Percentiles rank a stretch among this genome's conserved stretches.
Conservation (phyloP, 1,140 invertebrate genomes). For the Pogonognathellus flavescens region DNA sequence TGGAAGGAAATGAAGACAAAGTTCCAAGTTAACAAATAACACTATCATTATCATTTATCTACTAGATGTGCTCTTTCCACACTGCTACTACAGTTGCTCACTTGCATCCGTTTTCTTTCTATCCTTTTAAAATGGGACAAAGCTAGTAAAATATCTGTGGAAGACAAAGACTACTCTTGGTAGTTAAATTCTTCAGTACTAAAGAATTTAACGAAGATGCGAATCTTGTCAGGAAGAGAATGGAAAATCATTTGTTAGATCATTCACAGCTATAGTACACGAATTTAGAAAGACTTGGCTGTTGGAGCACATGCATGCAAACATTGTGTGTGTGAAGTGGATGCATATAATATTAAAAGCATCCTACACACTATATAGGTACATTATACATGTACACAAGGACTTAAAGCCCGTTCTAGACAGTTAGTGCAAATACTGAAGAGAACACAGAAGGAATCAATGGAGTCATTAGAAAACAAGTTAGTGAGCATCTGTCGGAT, state of each 20-base stretch:
- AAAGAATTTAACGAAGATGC: constrained; percentile 4
- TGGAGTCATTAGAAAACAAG: constrained; percentile 45
- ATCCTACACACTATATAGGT: too few species aligned
- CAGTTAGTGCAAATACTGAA: constrained; percentile 36
- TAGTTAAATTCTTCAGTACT: too few species aligned
- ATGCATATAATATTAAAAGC: too few species aligned
- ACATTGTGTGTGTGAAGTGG: too few species aligned
- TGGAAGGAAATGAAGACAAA: constrained; percentile 11
- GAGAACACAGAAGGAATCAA: constrained; percentile 44
- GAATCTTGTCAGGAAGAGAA: not conserved
- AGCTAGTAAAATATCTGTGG: not conserved
- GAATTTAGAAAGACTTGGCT: not conserved
- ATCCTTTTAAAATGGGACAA: constrained; percentile 34
- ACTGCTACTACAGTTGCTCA: not conserved
- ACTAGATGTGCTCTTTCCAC: not conserved
- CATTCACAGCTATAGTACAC: constrained; percentile 18
- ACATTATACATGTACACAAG: not conserved
- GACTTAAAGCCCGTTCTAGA: not conserved
- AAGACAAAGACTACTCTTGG: not conserved
- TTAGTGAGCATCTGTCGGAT: constrained; percentile 34
- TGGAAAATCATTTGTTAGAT: constrained; percentile 40
- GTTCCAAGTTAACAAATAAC: constrained; percentile 30
- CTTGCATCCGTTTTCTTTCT: not conserved
- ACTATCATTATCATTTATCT: constrained; percentile 31
- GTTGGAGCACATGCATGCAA: not conserved